phyloP scores from a whole-genome alignment of 2,797 vertebrate genomes.

The Pogoniulus pusillus region DNA sequence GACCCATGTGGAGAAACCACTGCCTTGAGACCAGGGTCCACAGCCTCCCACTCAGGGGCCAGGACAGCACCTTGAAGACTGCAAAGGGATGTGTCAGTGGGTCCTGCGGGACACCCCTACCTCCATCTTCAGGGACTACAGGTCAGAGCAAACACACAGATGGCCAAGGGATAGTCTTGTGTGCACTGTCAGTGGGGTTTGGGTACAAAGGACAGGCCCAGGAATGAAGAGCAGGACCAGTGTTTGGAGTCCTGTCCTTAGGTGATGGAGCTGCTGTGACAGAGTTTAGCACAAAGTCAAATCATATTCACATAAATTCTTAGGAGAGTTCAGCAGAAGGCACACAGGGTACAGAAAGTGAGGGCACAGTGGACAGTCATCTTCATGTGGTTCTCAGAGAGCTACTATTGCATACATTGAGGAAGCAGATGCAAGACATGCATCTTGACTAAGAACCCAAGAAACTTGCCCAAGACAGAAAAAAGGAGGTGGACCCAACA shows the following conservation, averaged over 20 bases:
- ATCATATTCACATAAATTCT: background rate
- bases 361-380: background rate
- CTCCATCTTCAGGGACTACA: background rate
- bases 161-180: background rate
- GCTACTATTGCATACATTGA: background rate
- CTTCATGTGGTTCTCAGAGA: background rate
- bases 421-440: background rate
- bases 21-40: background rate
- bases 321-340: background rate
- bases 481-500: background rate
- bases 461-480: background rate
- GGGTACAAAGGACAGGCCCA: background rate
- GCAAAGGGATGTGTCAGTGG: background rate
- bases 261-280: background rate
- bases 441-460: background rate
- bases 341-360: background rate
- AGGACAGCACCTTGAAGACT: background rate
- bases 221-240: background rate
- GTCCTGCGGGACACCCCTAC: no score
- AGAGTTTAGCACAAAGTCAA: background rate
- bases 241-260: background rate
- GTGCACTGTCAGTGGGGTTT: background rate
- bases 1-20: background rate
- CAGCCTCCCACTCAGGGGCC: background rate
- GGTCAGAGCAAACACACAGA: background rate